Base-by-base conservation (phyloP, 2,113 vertebrate species). In the Salvelinus alpinus region DNA sequence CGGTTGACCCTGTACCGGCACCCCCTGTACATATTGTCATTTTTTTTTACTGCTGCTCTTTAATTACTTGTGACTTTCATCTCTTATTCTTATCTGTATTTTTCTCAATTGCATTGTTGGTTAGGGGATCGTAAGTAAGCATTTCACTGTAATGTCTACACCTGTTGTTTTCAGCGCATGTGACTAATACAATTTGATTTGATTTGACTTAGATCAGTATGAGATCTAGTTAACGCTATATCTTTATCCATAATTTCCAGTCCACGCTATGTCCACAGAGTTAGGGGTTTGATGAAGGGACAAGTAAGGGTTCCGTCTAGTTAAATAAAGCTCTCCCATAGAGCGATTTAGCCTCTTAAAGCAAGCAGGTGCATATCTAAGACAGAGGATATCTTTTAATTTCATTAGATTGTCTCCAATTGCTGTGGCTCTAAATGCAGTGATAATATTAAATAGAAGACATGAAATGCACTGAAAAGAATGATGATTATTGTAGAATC, bases 271-370 rank as follows among this genome's bases (percentile, higher is more conserved):
- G 2, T 60, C 18, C 5, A 22, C 59, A 60, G 51, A 20, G 59
- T 22, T 60, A 22, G 2, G 6, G 18, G 59, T 20, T 22, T 60
- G 59, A 60, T 60, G 59, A n/a, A 22, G 18, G 18, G 88, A 89
- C 88, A 85, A 11, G 9, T 44, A 44, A 73, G 83, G 75, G 73
- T 87, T 82, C 80, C 74, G 75, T 75, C 59, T 67, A 73, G 85
- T 88, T 77, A 87, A 84, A 88, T 82, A 84, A 2, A 2, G 2
- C 38, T 0, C 8, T 44, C 9, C 38, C 38, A 44, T 44, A 3
- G 38, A 44, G 38, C 8, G 38, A 9, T 11, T 44, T 9, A 44
- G 38, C 38, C 38, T 44, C 38, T 44, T 44, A 44, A 44, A 44
- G 9, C 38, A 44, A 44, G 20, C 22, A 64, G 22, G 7, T 24